Evolutionary conservation across 2,113 vertebrate species (phyloP), one percentile per base, ranked within the genome.

Genomic region (Erythrocercus mccallii): DNA sequence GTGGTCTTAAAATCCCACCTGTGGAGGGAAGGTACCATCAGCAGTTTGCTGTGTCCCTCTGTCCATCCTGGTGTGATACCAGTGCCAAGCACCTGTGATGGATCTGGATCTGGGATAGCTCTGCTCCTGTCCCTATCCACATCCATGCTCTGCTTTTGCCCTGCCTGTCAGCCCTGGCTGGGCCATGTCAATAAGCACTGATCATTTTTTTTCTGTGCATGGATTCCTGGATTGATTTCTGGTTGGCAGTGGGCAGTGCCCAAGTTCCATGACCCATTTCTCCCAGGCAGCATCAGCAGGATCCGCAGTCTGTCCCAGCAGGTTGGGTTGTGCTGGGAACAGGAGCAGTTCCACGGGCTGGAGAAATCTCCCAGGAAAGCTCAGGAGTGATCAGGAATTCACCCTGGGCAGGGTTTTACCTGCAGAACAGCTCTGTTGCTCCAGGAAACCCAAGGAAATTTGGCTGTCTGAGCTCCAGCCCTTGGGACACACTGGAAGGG

Each of bases 171-270:
- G 9, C 48, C 38, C 73, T 61, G 57, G 3, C 0, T 80, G 71
- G 61, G 35, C 83, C 38, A 1, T 31, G 83, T 22, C 89, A 16
- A 9, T n/a, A 31, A 61, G 6, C 57, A 76, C n/a, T 5, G 69
- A 54, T n/a, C n/a, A n/a, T 69, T 42, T 40, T 40, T 17, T 9
- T 40, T 10, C 54, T 0, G 0, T 31, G 72, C 31, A 35, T 79
- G 65, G 65, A 76, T 87, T 80, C 72, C 40, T 53, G 65, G 31
- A 82, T 85, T 35, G 89, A 94, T 96, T 87, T 40, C 70, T 79
- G 31, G 30, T 40, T 89, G 88, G 57, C 91, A 71, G 16, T 28
- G 54, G 86, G 57, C 77, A 53, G 73, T 7, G 31, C 37, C 83
- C 78, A 24, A 28, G 44, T 16, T 53, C 21, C 23, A 10, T 80